Evolutionary conservation across 1,140 invertebrate genomes (phyloP).

Genomic region (Bursaphelenchus mucronatus): DNA sequence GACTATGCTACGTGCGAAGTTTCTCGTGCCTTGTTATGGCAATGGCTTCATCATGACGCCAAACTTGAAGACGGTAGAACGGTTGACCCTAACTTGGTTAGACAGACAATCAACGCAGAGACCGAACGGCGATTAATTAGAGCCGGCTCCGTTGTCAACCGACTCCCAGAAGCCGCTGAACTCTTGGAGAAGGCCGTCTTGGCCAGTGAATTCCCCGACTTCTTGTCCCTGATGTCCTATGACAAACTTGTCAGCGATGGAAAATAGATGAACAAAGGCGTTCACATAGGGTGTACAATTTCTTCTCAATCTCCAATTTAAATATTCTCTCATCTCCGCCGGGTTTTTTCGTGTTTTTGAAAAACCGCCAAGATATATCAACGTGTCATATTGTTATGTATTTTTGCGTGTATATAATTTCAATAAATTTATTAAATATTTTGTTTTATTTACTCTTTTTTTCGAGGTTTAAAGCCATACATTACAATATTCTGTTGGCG

Average conservation of each 20-base stretch:
- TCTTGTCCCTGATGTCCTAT: conserved; percentile 53
- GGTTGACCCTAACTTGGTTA: conserved; percentile 51
- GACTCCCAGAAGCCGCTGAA: conserved; percentile 57
- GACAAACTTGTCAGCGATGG: conserved; percentile 59
- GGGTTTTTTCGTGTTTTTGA: too few species aligned
- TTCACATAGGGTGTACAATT: too few species aligned
- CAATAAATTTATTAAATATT: too few species aligned
- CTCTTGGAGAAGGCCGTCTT: conserved; percentile 57
- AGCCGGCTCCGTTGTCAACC: conserved; percentile 59
- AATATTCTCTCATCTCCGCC: too few species aligned
- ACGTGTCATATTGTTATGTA: too few species aligned
- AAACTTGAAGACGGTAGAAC: conserved; percentile 56
- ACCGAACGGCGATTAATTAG: conserved; percentile 57
- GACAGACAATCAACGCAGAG: conserved; percentile 59
- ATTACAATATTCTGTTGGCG: too few species aligned
- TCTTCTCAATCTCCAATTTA: too few species aligned
- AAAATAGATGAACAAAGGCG: conserved; percentile 29
- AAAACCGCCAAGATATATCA: too few species aligned
- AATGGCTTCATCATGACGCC: conserved; percentile 70
- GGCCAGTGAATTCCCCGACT: conserved; percentile 53
- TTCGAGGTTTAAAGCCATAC: too few species aligned
- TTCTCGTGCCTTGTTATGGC: conserved; percentile 71
- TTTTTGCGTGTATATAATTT: too few species aligned
- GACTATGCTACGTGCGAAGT: conserved; percentile 74
- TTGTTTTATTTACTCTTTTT: too few species aligned